Percentiles rank a stretch among this genome's conserved stretches.
Conservation (phyloP, 2,113 vertebrate species). For the Pomatostomus ruficeps region DNA sequence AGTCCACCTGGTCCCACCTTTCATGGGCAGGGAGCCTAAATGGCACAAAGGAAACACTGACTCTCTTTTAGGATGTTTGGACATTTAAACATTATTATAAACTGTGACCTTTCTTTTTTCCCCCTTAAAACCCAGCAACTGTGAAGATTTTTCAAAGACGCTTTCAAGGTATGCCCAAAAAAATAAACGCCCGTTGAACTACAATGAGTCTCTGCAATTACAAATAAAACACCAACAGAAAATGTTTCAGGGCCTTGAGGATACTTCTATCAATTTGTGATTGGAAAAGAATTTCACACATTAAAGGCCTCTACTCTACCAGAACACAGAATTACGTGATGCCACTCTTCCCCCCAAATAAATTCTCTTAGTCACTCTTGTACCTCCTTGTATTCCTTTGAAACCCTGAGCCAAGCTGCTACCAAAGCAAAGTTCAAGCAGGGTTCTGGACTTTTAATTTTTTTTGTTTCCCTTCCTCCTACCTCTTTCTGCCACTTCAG, state of each 20-base stretch:
- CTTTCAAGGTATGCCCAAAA: not conserved
- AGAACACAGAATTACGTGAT: not conserved
- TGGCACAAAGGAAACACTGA: not conserved
- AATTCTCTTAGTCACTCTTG: not conserved
- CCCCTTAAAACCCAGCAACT: not conserved
- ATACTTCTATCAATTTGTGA: not conserved
- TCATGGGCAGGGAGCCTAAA: not conserved
- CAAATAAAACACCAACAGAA: not conserved
- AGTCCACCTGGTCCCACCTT: not conserved
- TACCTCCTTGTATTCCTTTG: not conserved
- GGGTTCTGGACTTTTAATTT: not conserved
- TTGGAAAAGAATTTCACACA: not conserved
- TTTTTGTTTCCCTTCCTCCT: not conserved
- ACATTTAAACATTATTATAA: not conserved
- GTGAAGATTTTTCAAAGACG: not conserved
- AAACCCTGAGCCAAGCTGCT: not conserved
- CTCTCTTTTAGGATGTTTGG: not conserved
- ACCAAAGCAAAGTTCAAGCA: not conserved
- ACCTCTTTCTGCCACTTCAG: constrained; percentile 87
- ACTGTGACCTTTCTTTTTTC: not conserved
- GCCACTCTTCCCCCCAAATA: not conserved
- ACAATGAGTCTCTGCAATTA: not conserved
- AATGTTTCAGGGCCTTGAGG: not conserved
- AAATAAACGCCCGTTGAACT: not conserved
- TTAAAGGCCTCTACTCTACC: not conserved